Conservation (phyloP, 2,113 vertebrate genomes). For the Scortum barcoo region DNA sequence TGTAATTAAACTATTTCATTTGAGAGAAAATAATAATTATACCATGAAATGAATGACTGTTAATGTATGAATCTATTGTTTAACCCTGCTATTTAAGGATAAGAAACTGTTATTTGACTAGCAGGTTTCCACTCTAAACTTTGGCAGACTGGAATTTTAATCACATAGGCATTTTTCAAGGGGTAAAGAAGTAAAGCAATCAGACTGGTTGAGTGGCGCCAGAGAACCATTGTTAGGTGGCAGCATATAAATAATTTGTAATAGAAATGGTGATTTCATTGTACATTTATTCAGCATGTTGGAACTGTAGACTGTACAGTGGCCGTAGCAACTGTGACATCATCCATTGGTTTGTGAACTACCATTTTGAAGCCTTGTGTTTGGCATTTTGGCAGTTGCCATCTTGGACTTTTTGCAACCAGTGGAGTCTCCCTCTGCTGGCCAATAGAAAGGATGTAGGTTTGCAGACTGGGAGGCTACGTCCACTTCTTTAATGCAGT, state of each 20-base stretch:
- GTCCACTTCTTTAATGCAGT: no score
- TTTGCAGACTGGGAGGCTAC: no score
- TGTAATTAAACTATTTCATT: not conserved
- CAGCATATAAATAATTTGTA: not conserved
- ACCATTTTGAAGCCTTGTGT: no score
- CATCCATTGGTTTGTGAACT: no score
- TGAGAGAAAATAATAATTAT: constrained; percentile 38
- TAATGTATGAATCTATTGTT: constrained; percentile 17
- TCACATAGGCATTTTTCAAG: not conserved
- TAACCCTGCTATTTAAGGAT: not conserved
- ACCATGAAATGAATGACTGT: constrained; percentile 18
- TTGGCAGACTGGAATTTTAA: constrained; percentile 14
- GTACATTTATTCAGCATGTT: not conserved
- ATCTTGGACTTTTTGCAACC: no score
- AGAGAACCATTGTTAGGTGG: not conserved
- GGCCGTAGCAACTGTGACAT: no score
- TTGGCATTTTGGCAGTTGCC: no score
- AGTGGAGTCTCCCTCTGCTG: no score
- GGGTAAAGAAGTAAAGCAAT: not conserved
- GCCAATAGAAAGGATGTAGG: no score
- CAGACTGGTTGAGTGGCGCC: not conserved
- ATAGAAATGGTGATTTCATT: not conserved
- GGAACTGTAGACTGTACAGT: no score
- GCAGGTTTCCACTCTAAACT: not conserved
- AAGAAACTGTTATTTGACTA: not conserved